Evolutionary conservation across 2,888 invertebrate genomes (phyloP).

Genomic region (Cephus sareptanus): DNA sequence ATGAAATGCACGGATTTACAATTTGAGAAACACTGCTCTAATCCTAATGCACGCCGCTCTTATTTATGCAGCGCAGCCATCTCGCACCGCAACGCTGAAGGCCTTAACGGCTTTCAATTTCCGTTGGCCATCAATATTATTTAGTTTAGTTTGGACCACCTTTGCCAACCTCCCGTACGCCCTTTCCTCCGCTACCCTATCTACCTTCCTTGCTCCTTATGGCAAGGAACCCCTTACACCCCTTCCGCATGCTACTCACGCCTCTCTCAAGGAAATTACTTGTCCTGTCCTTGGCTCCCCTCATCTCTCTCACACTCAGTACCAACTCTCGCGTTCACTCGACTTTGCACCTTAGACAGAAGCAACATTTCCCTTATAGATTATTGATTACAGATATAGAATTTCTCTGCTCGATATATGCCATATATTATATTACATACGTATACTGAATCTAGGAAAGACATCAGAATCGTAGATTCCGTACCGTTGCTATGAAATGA

Average conservation of each 20-base stretch:
- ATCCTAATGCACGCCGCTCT: constrained; percentile 59
- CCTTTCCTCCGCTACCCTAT: background rate
- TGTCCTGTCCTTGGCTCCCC: constrained; percentile 48
- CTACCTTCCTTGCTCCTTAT: constrained; percentile 14
- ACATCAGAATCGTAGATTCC: background rate
- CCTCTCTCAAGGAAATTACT: constrained; percentile 64
- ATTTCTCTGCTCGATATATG: background rate
- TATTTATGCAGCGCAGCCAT: constrained; percentile 60
- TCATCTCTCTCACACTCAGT: constrained; percentile 22
- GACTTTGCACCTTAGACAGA: constrained; percentile 7
- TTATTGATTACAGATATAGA: background rate
- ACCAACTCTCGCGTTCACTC: constrained; percentile 25
- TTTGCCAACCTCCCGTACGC: constrained; percentile 25
- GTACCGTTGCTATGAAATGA: background rate
- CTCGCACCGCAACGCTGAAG: constrained; percentile 57
- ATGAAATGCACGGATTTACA: background rate
- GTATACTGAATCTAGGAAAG: background rate
- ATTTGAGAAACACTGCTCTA: constrained; percentile 50
- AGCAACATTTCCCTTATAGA: constrained; percentile 6
- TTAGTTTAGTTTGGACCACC: constrained; percentile 63
- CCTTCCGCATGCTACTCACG: constrained; percentile 63
- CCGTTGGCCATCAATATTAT: constrained; percentile 67
- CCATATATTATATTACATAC: background rate
- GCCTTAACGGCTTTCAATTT: constrained; percentile 66
- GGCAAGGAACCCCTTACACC: constrained; percentile 20